Conservation (phyloP, 2,113 vertebrate genomes). For the Chloropsis hardwickii region DNA sequence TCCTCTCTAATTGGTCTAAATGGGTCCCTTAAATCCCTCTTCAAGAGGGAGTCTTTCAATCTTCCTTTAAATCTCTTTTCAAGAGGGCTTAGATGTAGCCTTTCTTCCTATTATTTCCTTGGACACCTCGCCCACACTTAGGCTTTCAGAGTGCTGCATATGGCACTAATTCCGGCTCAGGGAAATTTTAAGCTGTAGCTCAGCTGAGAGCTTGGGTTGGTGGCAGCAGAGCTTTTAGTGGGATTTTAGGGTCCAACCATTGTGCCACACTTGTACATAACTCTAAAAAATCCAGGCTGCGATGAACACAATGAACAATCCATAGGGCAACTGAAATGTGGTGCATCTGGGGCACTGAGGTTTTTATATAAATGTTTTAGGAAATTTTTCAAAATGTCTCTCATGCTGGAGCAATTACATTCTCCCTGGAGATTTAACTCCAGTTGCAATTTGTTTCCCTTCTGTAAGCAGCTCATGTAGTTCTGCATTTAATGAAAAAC, state of each 20-base stretch:
- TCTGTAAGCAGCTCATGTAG: not conserved
- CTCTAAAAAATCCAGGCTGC: not conserved
- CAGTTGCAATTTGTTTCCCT: not conserved
- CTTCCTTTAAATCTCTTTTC: not conserved
- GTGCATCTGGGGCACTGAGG: too few relatives aligned
- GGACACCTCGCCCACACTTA: not conserved
- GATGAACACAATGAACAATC: not conserved
- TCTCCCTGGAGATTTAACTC: not conserved
- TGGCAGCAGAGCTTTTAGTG: not conserved
- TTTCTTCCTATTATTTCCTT: not conserved
- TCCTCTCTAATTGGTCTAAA: not conserved
- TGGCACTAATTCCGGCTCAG: not conserved
- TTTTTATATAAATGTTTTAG: not conserved
- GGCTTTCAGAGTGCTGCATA: rapidly evolving
- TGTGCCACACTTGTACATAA: not conserved
- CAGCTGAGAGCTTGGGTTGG: not conserved
- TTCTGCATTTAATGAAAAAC: not conserved
- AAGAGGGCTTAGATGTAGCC: not conserved
- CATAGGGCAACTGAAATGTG: not conserved
- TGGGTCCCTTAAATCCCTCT: not conserved
- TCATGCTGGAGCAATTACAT: not conserved
- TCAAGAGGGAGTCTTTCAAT: not conserved
- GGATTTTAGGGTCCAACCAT: not conserved
- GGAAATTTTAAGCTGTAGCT: not conserved
- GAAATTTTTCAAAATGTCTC: not conserved